Evolutionary conservation across 2,797 vertebrate species (phyloP).

Genomic region (Anguilla marmorata): DNA sequence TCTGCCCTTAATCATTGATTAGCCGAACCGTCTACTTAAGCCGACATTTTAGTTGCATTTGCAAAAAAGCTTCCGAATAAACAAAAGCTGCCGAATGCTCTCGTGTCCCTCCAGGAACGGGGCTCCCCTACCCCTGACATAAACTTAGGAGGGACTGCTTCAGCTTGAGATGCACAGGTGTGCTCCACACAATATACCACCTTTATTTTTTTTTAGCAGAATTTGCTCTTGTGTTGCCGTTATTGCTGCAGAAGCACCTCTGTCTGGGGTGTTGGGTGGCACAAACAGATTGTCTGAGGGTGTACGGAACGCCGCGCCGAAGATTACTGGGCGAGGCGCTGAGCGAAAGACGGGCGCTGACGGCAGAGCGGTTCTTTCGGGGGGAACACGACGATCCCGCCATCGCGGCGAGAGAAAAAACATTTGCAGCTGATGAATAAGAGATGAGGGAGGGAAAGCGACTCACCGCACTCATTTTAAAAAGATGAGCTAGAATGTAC

Average conservation of each 20-base stretch:
- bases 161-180: too few relatives aligned
- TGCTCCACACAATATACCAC: too few relatives aligned
- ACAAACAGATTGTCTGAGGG: slow-evolving; percentile 29
- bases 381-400: slow-evolving; percentile 43
- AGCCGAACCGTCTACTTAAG: too few relatives aligned
- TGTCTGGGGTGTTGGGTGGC: slow-evolving; percentile 15
- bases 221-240: not conserved
- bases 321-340: slow-evolving; percentile 9
- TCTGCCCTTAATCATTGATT: too few relatives aligned
- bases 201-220: not conserved
- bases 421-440: slow-evolving; percentile 72
- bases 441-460: slow-evolving; percentile 64
- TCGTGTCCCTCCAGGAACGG: too few relatives aligned
- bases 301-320: not conserved
- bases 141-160: too few relatives aligned
- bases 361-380: slow-evolving; percentile 44
- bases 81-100: too few relatives aligned
- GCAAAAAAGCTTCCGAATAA: too few relatives aligned
- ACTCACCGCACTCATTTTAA: slow-evolving; percentile 66
- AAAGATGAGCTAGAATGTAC: slow-evolving; percentile 55
- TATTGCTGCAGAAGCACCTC: slow-evolving; percentile 15
- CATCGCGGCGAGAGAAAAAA: slow-evolving; percentile 55
- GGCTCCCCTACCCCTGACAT: too few relatives aligned
- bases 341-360: not conserved
- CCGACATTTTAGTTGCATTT: too few relatives aligned